phyloP scores from a whole-genome alignment of 2,888 invertebrate species.

The Tiliacea aurago region DNA sequence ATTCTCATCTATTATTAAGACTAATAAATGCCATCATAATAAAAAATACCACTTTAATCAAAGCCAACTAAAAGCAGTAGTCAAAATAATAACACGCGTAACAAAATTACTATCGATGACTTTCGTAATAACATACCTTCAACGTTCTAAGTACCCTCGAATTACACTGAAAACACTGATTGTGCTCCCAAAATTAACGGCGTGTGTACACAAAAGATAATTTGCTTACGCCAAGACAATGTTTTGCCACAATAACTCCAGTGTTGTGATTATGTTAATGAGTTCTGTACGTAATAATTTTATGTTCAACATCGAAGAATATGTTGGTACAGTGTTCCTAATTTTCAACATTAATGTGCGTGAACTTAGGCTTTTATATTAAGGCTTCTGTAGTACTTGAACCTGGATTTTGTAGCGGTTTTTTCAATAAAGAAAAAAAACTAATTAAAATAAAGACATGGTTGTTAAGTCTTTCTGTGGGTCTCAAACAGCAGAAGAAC shows the following conservation, averaged over 20 bases:
- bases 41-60: neutral
- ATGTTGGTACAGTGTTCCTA: slow-evolving; percentile 54
- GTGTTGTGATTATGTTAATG: slow-evolving; percentile 66
- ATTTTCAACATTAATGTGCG: slow-evolving; percentile 43
- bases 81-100: neutral
- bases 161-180: slow-evolving; percentile 25
- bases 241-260: slow-evolving; percentile 61
- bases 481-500: neutral
- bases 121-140: slow-evolving; percentile 11
- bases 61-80: neutral
- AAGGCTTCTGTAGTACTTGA: neutral
- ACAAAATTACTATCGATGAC: slow-evolving; percentile 29
- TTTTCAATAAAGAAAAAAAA: no score
- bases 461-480: rapidly evolving
- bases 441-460: neutral
- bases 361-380: slow-evolving; percentile 1
- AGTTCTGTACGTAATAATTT: slow-evolving; percentile 59
- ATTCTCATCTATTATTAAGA: neutral
- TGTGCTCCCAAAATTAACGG: slow-evolving; percentile 25
- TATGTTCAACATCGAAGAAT: slow-evolving; percentile 57
- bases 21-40: neutral
- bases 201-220: slow-evolving; percentile 52
- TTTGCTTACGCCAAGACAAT: slow-evolving; percentile 59
- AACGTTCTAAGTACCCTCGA: neutral
- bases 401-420: neutral